These are phyloP conservation scores for Augiades crinisus DNA, from an alignment of 2,888 invertebrate genomes.

Conservation along the genomic window DNA sequence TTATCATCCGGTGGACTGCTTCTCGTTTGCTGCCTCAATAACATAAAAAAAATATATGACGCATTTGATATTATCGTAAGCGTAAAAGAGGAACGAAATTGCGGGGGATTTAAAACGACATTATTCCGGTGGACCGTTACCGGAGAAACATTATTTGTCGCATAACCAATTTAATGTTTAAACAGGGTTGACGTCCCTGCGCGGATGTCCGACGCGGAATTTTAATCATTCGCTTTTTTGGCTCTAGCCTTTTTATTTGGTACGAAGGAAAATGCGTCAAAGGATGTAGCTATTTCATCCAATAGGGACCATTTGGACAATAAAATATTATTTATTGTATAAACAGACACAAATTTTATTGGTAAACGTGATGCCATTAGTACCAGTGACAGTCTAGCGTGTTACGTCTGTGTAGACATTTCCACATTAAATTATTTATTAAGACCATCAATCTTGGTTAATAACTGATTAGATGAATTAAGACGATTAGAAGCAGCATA, in stretches of 20 bases:
- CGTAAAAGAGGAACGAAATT: slow-evolving; percentile 3
- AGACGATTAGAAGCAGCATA: too few species aligned
- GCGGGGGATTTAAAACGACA: neutral
- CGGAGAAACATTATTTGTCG: slow-evolving; percentile 10
- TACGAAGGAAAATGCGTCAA: neutral
- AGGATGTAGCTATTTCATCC: neutral
- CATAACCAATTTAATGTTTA: slow-evolving; percentile 17
- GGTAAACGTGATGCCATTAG: too few species aligned
- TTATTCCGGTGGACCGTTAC: slow-evolving; percentile 1
- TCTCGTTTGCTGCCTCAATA: too few species aligned
- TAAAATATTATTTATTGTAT: too few species aligned
- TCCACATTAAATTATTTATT: too few species aligned
- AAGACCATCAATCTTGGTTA: too few species aligned
- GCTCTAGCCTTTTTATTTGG: neutral
- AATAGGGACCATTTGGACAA: neutral
- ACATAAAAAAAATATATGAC: too few species aligned
- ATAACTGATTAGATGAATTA: too few species aligned
- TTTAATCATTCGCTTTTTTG: slow-evolving; percentile 10
- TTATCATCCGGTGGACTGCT: too few species aligned
- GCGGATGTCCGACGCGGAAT: slow-evolving; percentile 3
- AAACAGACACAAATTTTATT: too few species aligned
- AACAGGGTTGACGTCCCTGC: slow-evolving; percentile 10
- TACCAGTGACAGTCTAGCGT: too few species aligned
- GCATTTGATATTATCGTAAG: slow-evolving; percentile 3
- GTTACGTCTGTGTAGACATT: too few species aligned